A percentile compares a stretch with the other conserved stretches of the same genome.
Conservation (phyloP, 2,113 vertebrate genomes). For the Aptenodytes forsteri region DNA sequence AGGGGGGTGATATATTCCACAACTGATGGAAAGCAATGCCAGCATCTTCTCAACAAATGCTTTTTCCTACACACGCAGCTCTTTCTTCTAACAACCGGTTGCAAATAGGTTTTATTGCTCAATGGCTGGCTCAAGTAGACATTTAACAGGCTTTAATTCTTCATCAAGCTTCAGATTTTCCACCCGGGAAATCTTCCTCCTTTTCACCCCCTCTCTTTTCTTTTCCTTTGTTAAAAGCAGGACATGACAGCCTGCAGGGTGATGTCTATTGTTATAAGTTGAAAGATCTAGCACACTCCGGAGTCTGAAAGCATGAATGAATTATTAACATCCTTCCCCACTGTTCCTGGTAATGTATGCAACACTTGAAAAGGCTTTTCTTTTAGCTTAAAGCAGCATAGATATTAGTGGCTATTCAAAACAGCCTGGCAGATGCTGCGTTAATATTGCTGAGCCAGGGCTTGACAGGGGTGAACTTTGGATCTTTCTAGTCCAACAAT, state of each 20-base stretch:
- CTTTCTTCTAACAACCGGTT: background rate
- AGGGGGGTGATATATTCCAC: background rate
- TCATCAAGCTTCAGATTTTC: conserved; percentile 54
- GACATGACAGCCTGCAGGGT: conserved; percentile 43
- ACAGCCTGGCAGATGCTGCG: background rate
- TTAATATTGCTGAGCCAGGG: background rate
- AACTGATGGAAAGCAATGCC: background rate
- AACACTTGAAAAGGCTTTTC: conserved; percentile 42
- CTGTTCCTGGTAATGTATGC: conserved; percentile 57
- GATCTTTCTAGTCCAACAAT: background rate
- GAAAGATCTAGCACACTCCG: conserved; percentile 52
- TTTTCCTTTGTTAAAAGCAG: conserved; percentile 31
- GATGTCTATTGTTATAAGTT: conserved; percentile 57
- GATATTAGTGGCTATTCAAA: conserved; percentile 8
- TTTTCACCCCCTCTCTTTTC: background rate
- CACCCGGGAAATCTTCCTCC: conserved; percentile 20
- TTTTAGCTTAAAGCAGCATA: background rate
- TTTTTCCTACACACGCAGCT: background rate
- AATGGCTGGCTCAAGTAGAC: background rate
- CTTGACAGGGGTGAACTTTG: background rate
- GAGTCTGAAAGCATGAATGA: conserved; percentile 59
- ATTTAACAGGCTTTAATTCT: conserved; percentile 59
- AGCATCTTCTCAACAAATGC: conserved; percentile 14
- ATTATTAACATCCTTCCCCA: conserved; percentile 63
- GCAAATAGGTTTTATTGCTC: conserved; percentile 46